Evolutionary conservation across 2,113 vertebrate species (phyloP).

Genomic region (Catharus minimus): DNA sequence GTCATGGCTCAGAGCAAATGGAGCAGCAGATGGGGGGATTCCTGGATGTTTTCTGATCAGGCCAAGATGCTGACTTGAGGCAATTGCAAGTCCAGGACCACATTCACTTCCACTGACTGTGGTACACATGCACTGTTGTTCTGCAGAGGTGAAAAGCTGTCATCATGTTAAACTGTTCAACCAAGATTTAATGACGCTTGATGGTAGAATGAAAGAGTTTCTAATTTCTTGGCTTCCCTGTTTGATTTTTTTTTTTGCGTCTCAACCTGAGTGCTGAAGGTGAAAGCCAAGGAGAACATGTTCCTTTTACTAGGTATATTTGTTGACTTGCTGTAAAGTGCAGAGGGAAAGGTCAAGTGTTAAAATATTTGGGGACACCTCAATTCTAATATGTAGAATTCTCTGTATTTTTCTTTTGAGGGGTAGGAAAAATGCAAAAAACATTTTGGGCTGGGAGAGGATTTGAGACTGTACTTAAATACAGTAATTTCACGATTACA

Average conservation of each 20-base stretch:
- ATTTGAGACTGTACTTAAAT: neutral
- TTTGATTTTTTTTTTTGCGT: neutral
- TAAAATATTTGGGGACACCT: neutral
- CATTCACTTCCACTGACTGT: accelerated
- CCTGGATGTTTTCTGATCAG: neutral
- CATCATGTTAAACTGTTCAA: neutral
- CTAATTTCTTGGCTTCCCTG: neutral
- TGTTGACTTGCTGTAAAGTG: neutral
- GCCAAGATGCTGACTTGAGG: neutral
- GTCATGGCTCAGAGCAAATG: neutral
- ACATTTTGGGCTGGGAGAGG: neutral
- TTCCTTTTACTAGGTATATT: neutral
- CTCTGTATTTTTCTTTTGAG: neutral
- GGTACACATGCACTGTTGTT: neutral
- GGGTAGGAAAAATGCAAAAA: neutral
- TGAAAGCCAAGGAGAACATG: neutral
- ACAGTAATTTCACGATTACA: too few relatives aligned
- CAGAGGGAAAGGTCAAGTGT: neutral
- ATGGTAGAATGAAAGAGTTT: neutral
- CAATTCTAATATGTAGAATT: neutral
- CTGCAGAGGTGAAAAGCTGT: neutral
- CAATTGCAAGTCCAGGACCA: neutral
- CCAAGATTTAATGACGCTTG: neutral
- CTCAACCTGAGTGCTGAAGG: neutral
- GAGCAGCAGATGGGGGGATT: neutral